A percentile compares a stretch with the other conserved stretches of the same genome.
These are phyloP conservation scores for Enteromius treurensis DNA, from an alignment of 2,797 vertebrate species.

Conservation along the genomic window DNA sequence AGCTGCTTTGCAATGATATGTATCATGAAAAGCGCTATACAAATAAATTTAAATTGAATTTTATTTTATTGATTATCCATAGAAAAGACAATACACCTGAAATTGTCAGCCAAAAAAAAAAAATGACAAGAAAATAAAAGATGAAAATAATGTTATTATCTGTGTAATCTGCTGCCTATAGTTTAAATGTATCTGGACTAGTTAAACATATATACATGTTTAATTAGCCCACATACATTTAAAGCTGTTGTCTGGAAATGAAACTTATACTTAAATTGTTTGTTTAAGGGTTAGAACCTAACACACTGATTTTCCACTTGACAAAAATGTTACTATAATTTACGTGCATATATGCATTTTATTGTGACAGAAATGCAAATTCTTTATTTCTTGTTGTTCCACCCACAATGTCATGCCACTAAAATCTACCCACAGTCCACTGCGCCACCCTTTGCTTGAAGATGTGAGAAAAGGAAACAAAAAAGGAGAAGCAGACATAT, in stretches of 20 bases:
- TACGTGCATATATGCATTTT: neutral
- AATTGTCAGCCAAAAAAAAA: too few species aligned
- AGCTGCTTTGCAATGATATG: too few species aligned
- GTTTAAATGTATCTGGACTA: neutral
- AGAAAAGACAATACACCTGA: too few species aligned
- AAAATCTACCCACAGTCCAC: neutral
- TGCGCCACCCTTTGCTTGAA: neutral
- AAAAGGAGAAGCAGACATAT: neutral
- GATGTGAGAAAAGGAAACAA: neutral
- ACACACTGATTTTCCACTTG: neutral
- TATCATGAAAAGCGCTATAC: too few species aligned
- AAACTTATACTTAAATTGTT: neutral
- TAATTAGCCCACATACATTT: too few species aligned
- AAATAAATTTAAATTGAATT: too few species aligned
- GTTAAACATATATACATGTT: neutral
- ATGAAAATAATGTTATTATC: too few species aligned
- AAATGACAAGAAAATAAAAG: too few species aligned
- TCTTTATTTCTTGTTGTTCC: neutral
- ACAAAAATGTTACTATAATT: neutral
- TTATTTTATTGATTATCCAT: too few species aligned
- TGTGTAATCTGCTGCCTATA: too few species aligned
- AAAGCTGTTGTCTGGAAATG: neutral
- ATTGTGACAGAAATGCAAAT: neutral
- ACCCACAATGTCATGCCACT: neutral
- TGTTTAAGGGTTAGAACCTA: neutral